Conservation (phyloP, 2,113 vertebrate species). For the Cranoglanis bouderius region DNA sequence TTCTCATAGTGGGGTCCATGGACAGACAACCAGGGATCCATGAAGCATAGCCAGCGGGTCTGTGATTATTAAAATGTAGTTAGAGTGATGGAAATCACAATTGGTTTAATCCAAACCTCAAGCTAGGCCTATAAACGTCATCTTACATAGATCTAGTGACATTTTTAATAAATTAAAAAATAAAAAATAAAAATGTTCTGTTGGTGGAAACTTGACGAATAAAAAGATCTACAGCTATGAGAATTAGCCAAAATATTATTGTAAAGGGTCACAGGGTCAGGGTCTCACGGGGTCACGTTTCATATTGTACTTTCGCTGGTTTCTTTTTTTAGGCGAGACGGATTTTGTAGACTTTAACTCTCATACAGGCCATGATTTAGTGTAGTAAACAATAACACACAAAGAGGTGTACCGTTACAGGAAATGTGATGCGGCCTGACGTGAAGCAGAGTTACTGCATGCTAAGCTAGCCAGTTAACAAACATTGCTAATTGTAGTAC, state of each 20-base stretch:
- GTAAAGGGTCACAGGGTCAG: background rate
- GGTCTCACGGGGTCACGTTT: background rate
- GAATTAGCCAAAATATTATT: background rate
- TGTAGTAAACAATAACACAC: background rate
- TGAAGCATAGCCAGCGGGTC: background rate
- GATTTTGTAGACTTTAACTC: background rate
- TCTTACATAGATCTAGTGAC: background rate
- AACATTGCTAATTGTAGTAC: background rate
- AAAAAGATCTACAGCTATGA: background rate
- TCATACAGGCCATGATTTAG: background rate
- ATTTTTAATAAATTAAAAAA: background rate
- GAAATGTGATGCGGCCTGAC: background rate
- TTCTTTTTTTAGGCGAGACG: background rate
- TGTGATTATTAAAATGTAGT: background rate
- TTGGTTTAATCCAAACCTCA: background rate
- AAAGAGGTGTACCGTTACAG: background rate
- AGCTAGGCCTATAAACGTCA: background rate
- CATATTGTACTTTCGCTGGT: background rate
- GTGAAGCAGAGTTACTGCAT: background rate
- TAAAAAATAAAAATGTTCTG: background rate
- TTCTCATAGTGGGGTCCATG: background rate
- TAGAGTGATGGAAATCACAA: background rate
- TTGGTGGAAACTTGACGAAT: background rate
- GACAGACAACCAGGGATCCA: background rate
- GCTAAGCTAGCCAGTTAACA: background rate